Conservation (phyloP, 2,113 vertebrate genomes). For the Anarhynchus alexandrinus region DNA sequence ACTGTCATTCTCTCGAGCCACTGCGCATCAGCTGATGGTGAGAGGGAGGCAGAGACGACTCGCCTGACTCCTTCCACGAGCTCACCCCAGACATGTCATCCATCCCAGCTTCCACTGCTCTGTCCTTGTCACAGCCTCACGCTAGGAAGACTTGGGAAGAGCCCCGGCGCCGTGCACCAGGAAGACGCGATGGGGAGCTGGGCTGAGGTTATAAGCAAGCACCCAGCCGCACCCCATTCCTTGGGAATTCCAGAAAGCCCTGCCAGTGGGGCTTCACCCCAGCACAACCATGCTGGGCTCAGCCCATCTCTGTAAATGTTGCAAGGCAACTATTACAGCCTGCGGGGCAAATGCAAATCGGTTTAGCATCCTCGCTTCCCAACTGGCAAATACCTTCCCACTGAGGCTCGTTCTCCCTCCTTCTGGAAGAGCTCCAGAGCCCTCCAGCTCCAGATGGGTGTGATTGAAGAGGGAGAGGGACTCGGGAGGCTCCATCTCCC, state of each 20-base stretch:
- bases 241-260: slow-evolving; percentile 40
- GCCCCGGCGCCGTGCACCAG: background rate
- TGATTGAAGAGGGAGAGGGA: background rate
- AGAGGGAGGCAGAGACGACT: background rate
- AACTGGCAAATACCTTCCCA: slow-evolving; percentile 42
- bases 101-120: background rate
- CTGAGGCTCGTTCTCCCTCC: background rate
- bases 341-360: background rate
- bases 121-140: background rate
- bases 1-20: slow-evolving; percentile 33
- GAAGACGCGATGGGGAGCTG: background rate
- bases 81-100: background rate
- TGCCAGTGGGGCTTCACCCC: slow-evolving; percentile 38
- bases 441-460: slow-evolving; percentile 28
- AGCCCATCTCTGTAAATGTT: slow-evolving; percentile 48
- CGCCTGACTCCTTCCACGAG: background rate
- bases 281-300: background rate
- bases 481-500: background rate
- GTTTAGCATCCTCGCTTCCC: slow-evolving; percentile 28
- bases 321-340: slow-evolving; percentile 55
- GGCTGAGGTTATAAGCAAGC: background rate
- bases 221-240: slow-evolving; percentile 21
- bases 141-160: background rate
- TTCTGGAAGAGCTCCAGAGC: slow-evolving; percentile 13
- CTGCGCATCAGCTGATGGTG: slow-evolving; percentile 1